Conservation (phyloP, 1,140 invertebrate species). For the Heliconius eleuchia region DNA sequence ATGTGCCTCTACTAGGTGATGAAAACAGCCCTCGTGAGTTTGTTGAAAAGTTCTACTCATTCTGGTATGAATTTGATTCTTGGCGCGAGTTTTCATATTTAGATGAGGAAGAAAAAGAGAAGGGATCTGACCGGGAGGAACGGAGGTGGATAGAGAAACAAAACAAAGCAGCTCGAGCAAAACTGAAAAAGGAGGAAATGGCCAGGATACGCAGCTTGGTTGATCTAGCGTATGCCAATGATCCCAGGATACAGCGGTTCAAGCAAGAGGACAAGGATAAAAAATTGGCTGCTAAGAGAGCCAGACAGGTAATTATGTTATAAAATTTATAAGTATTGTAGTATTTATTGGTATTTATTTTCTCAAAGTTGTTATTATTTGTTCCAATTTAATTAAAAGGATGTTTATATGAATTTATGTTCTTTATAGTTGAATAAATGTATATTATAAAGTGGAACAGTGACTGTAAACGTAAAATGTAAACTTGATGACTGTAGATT, state of each 20-base stretch:
- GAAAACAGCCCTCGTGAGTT: constrained; percentile 85
- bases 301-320: constrained; percentile 83
- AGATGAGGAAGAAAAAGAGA: constrained; percentile 99
- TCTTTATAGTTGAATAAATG: too few species aligned
- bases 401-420: too few species aligned
- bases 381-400: too few species aligned
- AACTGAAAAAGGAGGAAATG: constrained; percentile 98
- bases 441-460: too few species aligned
- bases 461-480: too few species aligned
- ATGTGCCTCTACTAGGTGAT: constrained; percentile 93
- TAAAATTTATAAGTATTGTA: not conserved
- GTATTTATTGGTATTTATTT: not conserved
- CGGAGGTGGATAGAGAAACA: constrained; percentile 98
- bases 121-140: constrained; percentile 97
- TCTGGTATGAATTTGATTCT: constrained; percentile 99
- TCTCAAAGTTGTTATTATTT: too few species aligned
- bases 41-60: constrained; percentile 93
- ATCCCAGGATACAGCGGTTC: constrained; percentile 95
- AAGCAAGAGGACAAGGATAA: constrained; percentile 96
- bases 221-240: constrained; percentile 95
- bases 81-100: constrained; percentile 99
- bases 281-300: constrained; percentile 93
- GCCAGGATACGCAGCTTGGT: constrained; percentile 93
- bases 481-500: too few species aligned
- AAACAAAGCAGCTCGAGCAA: constrained; percentile 94